Evolutionary conservation across 2,113 vertebrate species (phyloP).

Genomic region (Sciurus niger): DNA sequence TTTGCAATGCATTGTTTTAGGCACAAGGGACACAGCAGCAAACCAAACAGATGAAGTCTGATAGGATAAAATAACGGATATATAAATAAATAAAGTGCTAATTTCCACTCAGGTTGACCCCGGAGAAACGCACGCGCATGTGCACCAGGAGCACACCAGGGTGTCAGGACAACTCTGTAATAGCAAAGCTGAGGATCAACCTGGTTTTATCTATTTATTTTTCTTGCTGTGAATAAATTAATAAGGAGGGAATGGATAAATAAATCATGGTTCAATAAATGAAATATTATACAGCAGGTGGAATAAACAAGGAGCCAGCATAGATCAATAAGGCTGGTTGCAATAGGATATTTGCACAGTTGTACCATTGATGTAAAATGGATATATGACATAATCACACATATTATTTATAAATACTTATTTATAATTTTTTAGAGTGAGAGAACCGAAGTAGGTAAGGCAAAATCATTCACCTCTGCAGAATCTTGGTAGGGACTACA

Average conservation of each 20-base stretch:
- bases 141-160: neutral
- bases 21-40: neutral
- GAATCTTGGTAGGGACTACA: neutral
- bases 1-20: neutral
- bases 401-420: neutral
- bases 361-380: neutral
- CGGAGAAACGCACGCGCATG: neutral
- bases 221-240: neutral
- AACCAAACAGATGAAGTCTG: neutral
- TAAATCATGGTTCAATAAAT: neutral
- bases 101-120: neutral
- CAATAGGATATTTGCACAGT: neutral
- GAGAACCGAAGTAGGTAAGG: neutral
- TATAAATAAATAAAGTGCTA: neutral
- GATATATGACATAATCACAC: neutral
- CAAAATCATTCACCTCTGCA: neutral
- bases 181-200: neutral
- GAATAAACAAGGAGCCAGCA: neutral
- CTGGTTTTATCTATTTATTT: too few species aligned
- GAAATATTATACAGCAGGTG: neutral
- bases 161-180: accelerated
- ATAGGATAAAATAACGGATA: neutral
- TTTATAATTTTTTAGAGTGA: neutral
- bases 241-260: neutral
- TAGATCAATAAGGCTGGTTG: neutral